Evolutionary conservation across 2,888 invertebrate genomes (phyloP).

Genomic region (Trichacis sp.): DNA sequence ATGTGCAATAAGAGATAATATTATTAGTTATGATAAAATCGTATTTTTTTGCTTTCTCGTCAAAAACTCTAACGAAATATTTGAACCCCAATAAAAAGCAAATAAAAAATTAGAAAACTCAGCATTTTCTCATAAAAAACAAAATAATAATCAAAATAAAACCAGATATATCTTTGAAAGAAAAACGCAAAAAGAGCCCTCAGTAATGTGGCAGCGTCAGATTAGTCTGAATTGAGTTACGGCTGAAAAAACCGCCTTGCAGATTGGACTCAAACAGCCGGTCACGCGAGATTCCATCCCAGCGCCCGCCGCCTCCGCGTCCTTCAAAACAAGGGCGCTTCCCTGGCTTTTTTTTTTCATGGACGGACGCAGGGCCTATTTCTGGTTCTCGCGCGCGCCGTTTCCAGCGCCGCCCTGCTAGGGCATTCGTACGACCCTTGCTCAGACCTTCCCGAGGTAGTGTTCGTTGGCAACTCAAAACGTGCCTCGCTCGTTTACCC

Average conservation of each 20-base stretch:
- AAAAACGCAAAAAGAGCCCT: too few relatives aligned
- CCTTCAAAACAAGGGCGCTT: conserved; percentile 66
- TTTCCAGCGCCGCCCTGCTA: conserved; percentile 77
- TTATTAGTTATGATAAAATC: too few relatives aligned
- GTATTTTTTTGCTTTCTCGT: too few relatives aligned
- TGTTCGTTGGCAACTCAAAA: conserved; percentile 66
- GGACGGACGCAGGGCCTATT: conserved; percentile 72
- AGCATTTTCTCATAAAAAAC: too few relatives aligned
- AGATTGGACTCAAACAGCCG: conserved; percentile 82
- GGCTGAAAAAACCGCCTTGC: conserved; percentile 74
- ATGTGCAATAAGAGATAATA: too few relatives aligned
- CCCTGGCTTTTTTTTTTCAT: conserved; percentile 66
- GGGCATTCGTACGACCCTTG: conserved; percentile 74
- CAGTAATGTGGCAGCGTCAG: conserved; percentile 75
- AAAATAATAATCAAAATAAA: too few relatives aligned
- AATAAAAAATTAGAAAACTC: too few relatives aligned
- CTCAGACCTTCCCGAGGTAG: conserved; percentile 88
- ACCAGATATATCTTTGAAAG: too few relatives aligned
- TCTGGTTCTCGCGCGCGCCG: conserved; percentile 82
- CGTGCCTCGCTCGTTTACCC: conserved; percentile 76
- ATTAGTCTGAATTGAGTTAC: conserved; percentile 91
- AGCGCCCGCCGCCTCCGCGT: conserved; percentile 70
- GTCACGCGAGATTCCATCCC: conserved; percentile 80
- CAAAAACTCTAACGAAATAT: too few relatives aligned
- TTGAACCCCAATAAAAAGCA: too few relatives aligned